phyloP scores from a whole-genome alignment of 2,113 vertebrate genomes.

The Tragelaphus buxtoni region DNA sequence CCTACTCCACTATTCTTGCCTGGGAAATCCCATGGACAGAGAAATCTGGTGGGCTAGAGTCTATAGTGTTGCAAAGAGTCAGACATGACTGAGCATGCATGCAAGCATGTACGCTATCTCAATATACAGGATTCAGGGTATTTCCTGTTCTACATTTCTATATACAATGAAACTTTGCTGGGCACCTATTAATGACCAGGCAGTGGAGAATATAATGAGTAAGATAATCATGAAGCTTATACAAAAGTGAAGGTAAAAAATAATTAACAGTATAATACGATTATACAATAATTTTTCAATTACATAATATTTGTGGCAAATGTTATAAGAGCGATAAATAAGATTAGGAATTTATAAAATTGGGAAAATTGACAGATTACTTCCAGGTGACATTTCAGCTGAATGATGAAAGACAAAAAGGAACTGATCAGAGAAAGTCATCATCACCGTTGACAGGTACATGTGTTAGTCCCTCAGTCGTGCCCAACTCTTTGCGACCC shows the following conservation, averaged over 20 bases:
- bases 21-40: neutral
- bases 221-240: neutral
- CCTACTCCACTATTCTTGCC: neutral
- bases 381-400: neutral
- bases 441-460: neutral
- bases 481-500: neutral
- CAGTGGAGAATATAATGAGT: neutral
- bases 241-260: neutral
- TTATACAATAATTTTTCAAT: neutral
- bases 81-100: neutral
- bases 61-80: neutral
- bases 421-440: neutral
- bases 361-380: neutral
- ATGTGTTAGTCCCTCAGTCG: neutral
- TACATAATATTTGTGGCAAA: neutral
- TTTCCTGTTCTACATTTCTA: neutral
- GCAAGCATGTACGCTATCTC: neutral
- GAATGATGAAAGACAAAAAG: neutral
- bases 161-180: too few species aligned
- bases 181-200: neutral
- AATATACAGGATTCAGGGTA: neutral
- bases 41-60: neutral
- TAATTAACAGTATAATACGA: neutral
- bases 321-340: neutral
- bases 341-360: neutral